Percentiles rank a stretch among this genome's conserved stretches.
Evolutionary conservation across 2,797 vertebrate genomes (phyloP).

Genomic region (Hippocampus kuda): DNA sequence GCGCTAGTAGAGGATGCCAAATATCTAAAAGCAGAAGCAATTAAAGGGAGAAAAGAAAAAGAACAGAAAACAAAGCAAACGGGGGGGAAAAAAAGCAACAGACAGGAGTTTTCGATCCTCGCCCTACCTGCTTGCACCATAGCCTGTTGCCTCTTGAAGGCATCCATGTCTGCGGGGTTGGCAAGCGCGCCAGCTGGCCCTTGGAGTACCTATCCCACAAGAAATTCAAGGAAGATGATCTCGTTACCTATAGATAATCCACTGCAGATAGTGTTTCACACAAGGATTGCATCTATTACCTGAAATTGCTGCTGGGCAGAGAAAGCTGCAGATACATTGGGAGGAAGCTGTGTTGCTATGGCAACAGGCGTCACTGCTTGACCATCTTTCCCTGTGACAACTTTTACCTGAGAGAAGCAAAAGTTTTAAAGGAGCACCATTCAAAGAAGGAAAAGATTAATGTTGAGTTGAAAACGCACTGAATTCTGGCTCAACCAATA

Average conservation of each 20-base stretch:
- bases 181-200: slow-evolving; percentile 69
- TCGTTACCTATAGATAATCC: background rate
- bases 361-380: slow-evolving; percentile 94
- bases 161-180: slow-evolving; percentile 83
- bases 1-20: slow-evolving; percentile 71
- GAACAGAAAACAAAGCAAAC: slow-evolving; percentile 65
- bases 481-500: slow-evolving; percentile 48
- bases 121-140: slow-evolving; percentile 87
- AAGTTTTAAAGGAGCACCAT: slow-evolving; percentile 14
- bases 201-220: slow-evolving; percentile 70
- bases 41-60: slow-evolving; percentile 66
- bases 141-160: slow-evolving; percentile 89
- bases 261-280: slow-evolving; percentile 4
- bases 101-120: slow-evolving; percentile 39
- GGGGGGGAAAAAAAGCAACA: slow-evolving; percentile 58
- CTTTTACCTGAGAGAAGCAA: slow-evolving; percentile 76
- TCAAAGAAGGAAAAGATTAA: background rate
- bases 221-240: slow-evolving; percentile 14
- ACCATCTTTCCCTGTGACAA: slow-evolving; percentile 94
- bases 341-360: slow-evolving; percentile 95
- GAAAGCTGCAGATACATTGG: slow-evolving; percentile 95
- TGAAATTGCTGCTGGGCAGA: slow-evolving; percentile 83
- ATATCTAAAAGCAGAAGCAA: slow-evolving; percentile 78
- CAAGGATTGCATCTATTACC: slow-evolving; percentile 57
- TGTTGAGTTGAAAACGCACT: background rate